A percentile compares a stretch with the other conserved stretches of the same genome.
Evolutionary conservation across 2,113 vertebrate genomes (phyloP).

Genomic region (Myanophis thanlyinensis): DNA sequence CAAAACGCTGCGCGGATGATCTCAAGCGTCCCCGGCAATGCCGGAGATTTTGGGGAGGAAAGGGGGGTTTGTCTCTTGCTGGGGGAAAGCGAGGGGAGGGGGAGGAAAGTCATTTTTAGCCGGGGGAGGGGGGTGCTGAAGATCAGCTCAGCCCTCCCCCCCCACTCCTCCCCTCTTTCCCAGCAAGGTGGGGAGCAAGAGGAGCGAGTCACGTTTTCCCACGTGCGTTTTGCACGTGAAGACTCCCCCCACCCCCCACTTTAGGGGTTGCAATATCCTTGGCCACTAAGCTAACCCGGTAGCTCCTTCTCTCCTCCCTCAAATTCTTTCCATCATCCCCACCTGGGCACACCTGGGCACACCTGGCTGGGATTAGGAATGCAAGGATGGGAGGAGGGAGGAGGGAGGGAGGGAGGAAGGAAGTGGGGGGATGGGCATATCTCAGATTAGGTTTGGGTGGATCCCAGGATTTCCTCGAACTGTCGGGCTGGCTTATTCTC

Average conservation of each 20-base stretch:
- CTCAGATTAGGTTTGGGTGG: not conserved
- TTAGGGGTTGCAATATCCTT: not conserved
- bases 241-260: too few relatives aligned
- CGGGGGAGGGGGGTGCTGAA: not conserved
- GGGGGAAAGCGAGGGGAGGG: too few relatives aligned
- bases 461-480: not conserved
- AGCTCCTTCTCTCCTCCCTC: too few relatives aligned
- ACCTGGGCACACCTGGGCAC: too few relatives aligned
- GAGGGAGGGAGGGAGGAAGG: too few relatives aligned
- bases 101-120: not conserved
- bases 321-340: not conserved
- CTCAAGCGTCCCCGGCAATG: conserved; percentile 63
- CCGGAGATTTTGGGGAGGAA: conserved; percentile 51
- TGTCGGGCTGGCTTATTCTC: accelerated
- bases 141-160: too few relatives aligned
- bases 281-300: not conserved
- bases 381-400: accelerated
- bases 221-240: not conserved
- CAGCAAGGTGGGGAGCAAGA: not conserved
- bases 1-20: too few relatives aligned
- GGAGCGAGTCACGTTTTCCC: too few relatives aligned
- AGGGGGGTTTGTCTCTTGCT: not conserved
- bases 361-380: not conserved
- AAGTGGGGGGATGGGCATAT: not conserved
- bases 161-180: too few relatives aligned